These are phyloP conservation scores for Discoglossus pictus DNA, from an alignment of 2,797 vertebrate genomes.

Conservation along the genomic window DNA sequence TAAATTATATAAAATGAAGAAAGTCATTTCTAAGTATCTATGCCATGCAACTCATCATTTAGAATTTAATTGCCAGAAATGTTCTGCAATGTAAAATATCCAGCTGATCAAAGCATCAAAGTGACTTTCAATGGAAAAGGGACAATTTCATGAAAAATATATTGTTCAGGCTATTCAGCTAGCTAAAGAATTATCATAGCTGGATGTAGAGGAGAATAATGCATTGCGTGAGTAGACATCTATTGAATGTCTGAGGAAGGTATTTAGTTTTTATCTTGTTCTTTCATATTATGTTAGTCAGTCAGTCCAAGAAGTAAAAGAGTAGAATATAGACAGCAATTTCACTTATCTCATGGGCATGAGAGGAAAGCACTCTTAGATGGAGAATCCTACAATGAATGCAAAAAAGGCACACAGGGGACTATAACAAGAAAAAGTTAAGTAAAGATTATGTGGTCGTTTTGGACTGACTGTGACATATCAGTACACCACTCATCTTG, in stretches of 20 bases:
- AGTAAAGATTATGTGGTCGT: slow-evolving; percentile 15
- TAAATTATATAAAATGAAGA: slow-evolving; percentile 2
- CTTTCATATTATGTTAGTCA: slow-evolving; percentile 14
- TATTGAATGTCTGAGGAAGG: slow-evolving; percentile 22
- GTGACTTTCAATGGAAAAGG: slow-evolving; percentile 17
- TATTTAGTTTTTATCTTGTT: slow-evolving; percentile 27
- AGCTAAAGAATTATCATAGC: slow-evolving; percentile 29
- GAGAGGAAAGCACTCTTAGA: neutral
- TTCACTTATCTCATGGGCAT: slow-evolving; percentile 14
- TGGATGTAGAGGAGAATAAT: slow-evolving; percentile 20
- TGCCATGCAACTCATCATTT: slow-evolving; percentile 17
- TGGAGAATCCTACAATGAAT: slow-evolving; percentile 6
- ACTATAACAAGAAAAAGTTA: slow-evolving; percentile 31
- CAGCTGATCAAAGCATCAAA: slow-evolving; percentile 26
- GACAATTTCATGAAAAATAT: slow-evolving; percentile 9
- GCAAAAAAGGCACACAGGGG: slow-evolving; percentile 14
- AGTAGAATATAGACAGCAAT: slow-evolving; percentile 14
- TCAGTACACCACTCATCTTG: neutral
- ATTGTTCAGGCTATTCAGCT: slow-evolving; percentile 18
- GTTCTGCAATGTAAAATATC: slow-evolving; percentile 21
- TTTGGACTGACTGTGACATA: slow-evolving; percentile 4
- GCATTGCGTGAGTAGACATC: slow-evolving; percentile 1
- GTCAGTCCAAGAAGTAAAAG: slow-evolving; percentile 9
- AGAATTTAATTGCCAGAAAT: slow-evolving; percentile 27
- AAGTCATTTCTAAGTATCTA: slow-evolving; percentile 15